Evolutionary conservation across 2,888 invertebrate species (phyloP).

Genomic region (Drosophila multiciliata): DNA sequence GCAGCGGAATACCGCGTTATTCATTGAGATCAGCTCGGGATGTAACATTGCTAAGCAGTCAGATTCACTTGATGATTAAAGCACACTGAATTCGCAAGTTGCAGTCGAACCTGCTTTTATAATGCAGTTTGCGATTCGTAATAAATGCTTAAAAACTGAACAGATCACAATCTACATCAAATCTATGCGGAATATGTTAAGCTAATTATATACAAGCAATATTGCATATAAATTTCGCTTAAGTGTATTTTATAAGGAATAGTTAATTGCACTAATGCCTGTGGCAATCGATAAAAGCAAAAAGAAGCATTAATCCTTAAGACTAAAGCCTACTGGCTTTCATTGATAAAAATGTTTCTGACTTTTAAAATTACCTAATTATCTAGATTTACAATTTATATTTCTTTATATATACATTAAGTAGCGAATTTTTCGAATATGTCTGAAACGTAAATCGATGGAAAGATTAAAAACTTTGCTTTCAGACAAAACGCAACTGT

Average conservation of each 20-base stretch:
- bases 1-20: slow-evolving; percentile 79
- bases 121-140: neutral
- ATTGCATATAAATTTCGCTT: neutral
- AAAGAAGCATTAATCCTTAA: neutral
- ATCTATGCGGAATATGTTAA: neutral
- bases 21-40: slow-evolving; percentile 56
- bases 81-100: neutral
- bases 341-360: neutral
- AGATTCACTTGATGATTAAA: slow-evolving; percentile 19
- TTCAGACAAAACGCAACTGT: slow-evolving; percentile 30
- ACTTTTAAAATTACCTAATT: neutral
- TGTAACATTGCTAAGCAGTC: slow-evolving; percentile 43
- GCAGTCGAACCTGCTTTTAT: neutral
- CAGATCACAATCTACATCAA: neutral
- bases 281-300: neutral
- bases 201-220: neutral
- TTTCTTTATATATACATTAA: neutral
- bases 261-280: neutral
- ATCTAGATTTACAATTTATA: neutral
- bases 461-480: slow-evolving; percentile 2
- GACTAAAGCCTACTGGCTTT: neutral
- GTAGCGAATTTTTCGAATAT: neutral
- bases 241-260: neutral
- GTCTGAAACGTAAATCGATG: neutral
- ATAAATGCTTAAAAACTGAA: neutral